Percentiles rank a stretch among this genome's conserved stretches.
phyloP scores from a whole-genome alignment of 2,888 invertebrate species.

The Athetis lepigone region DNA sequence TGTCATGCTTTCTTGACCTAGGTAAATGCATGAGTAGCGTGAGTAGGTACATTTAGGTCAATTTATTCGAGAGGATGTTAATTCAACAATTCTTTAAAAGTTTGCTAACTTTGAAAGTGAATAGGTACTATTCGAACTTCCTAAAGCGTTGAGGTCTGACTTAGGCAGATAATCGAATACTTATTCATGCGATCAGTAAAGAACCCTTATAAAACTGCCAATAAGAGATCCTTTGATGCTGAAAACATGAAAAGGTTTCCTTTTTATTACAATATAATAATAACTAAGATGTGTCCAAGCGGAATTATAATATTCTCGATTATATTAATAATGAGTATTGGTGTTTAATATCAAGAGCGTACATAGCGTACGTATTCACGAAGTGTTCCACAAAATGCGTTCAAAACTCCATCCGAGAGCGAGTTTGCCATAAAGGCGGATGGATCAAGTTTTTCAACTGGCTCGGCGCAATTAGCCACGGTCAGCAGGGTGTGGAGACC shows the following conservation, averaged over 20 bases:
- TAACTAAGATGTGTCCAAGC: constrained; percentile 22
- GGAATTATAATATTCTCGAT: constrained; percentile 7
- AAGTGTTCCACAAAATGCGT: constrained; percentile 63
- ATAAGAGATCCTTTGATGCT: constrained; percentile 34
- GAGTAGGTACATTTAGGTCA: constrained; percentile 21
- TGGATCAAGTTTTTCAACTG: constrained; percentile 79
- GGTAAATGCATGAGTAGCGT: constrained; percentile 61
- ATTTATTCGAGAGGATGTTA: constrained; percentile 3
- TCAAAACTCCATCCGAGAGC: constrained; percentile 61
- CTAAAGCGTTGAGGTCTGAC: constrained; percentile 9
- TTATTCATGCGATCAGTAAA: constrained; percentile 36
- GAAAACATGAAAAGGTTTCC: constrained; percentile 24
- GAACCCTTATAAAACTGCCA: constrained; percentile 21
- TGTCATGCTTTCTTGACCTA: constrained; percentile 74
- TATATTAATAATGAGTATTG: constrained; percentile 34
- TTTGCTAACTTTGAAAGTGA: constrained; percentile 5
- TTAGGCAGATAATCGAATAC: constrained; percentile 37
- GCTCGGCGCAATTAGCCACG: constrained; percentile 77
- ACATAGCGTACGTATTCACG: constrained; percentile 60
- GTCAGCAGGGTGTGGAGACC: constrained; percentile 71
- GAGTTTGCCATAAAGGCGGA: constrained; percentile 67
- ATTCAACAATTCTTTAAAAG: constrained; percentile 1
- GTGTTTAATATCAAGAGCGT: constrained; percentile 52
- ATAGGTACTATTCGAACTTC: constrained; percentile 1
- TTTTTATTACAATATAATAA: constrained; percentile 11